Conservation (phyloP, 2,888 invertebrate species). For the Erebia palarica region DNA sequence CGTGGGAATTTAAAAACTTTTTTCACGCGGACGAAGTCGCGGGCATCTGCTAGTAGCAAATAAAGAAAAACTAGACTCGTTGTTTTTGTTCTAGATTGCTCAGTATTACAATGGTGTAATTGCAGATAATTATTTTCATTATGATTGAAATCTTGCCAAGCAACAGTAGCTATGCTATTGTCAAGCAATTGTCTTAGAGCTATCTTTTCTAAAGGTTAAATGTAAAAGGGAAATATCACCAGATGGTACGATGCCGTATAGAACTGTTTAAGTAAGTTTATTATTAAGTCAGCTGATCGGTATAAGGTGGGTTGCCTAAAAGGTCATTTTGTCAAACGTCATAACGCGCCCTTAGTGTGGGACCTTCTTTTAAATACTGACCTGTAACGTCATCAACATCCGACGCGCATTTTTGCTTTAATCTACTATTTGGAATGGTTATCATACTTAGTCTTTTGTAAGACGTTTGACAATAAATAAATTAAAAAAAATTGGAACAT, state of each 20-base stretch:
- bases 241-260: constrained; percentile 1
- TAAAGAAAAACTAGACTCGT: neutral
- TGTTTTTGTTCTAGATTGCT: constrained; percentile 16
- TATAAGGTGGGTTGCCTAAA: neutral
- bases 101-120: constrained; percentile 9
- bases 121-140: constrained; percentile 13
- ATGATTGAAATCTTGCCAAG: constrained; percentile 5
- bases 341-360: too few relatives aligned
- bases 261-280: neutral
- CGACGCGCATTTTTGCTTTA: too few relatives aligned
- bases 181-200: neutral
- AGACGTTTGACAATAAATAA: too few relatives aligned
- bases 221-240: constrained; percentile 4
- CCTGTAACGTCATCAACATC: too few relatives aligned
- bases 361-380: too few relatives aligned
- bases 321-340: neutral
- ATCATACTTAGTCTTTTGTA: too few relatives aligned
- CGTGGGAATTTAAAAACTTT: too few relatives aligned
- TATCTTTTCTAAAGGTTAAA: constrained; percentile 6
- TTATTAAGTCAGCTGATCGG: neutral
- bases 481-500: too few relatives aligned
- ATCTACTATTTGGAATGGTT: too few relatives aligned
- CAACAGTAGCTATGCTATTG: neutral
- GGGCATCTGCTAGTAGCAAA: too few relatives aligned
- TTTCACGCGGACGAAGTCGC: too few relatives aligned